These are phyloP conservation scores for Dermatemys mawii DNA, from an alignment of 2,113 vertebrate species.

Conservation along the genomic window DNA sequence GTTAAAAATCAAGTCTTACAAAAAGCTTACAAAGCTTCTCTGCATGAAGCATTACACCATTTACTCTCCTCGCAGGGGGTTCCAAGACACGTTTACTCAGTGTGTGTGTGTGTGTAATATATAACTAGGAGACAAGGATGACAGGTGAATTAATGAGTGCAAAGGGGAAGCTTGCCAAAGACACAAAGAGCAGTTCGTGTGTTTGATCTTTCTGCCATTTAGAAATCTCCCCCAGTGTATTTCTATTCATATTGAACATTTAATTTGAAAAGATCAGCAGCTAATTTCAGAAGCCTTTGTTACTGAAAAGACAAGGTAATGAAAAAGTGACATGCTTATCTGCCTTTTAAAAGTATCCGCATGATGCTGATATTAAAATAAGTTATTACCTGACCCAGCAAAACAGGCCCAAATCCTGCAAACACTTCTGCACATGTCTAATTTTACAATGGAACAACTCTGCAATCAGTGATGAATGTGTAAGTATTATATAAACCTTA, in stretches of 20 bases:
- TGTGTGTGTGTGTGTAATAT: neutral
- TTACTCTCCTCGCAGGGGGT: no score
- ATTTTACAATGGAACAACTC: neutral
- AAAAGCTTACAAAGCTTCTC: no score
- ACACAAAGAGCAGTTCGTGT: fast-evolving
- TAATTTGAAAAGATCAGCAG: neutral
- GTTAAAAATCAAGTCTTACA: neutral
- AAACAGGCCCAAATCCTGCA: neutral
- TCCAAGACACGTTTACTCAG: no score
- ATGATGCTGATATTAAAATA: neutral
- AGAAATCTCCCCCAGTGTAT: neutral
- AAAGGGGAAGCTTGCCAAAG: neutral
- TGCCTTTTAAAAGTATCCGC: neutral
- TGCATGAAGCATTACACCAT: no score
- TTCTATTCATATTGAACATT: neutral
- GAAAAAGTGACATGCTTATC: no score
- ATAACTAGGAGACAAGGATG: neutral
- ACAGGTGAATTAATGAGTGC: neutral
- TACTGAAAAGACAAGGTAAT: neutral
- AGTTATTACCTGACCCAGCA: fast-evolving
- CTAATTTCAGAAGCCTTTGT: neutral
- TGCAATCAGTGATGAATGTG: neutral
- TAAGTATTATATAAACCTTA: neutral
- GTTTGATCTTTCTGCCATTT: neutral
- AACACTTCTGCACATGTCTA: fast-evolving